Evolutionary conservation across 2,888 invertebrate species (phyloP), one percentile per base, ranked within the genome.

Genomic region (Lasius fuliginosus): DNA sequence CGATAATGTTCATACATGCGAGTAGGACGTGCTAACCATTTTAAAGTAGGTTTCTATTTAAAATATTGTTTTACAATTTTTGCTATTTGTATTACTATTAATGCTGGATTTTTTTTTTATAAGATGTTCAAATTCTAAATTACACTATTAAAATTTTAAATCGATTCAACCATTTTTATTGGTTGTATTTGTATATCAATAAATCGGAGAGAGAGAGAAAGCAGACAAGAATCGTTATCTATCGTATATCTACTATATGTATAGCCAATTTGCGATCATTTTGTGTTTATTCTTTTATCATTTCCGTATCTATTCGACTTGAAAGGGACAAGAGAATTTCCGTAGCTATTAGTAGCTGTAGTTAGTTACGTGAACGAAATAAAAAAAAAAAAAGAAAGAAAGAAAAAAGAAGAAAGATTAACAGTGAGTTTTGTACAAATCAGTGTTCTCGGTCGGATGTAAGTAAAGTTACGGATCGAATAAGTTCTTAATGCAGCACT

Each of bases 401-500:
- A 36, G 58, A 58, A 58, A 69, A 23, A 30, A 9, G n/a, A 40
- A 15, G 11, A 49, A 65, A 4, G 5, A 77, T 79, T 42, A 71
- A 60, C 36, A 18, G 8, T 6, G 18, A 42, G 12, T 33, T 79
- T 60, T 33, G 30, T 15, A n/a, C n/a, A 23, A 23, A 1, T 11
- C 23, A 12, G 3, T 36, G 23, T 11, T 75, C 42, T 15, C 11
- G 3, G 12, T 11, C 53, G 30, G n/a, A 46, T 33, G 23, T 27
- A 33, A 46, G 42, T 71, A 60, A 60, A 71, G 18, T 71, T 46
- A 58, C 79, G 23, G 64, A 15, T 76, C 53, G 69, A 71, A 84
- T 86, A 84, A 88, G 69, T 90, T 88, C 75, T 86, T 84, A 79
- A 84, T 58, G 64, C 71, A 74, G 53, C 69, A 74, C 36, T 56